Evolutionary conservation across 2,797 vertebrate species (phyloP).

Genomic region (Sebastes kiyomatsui): DNA sequence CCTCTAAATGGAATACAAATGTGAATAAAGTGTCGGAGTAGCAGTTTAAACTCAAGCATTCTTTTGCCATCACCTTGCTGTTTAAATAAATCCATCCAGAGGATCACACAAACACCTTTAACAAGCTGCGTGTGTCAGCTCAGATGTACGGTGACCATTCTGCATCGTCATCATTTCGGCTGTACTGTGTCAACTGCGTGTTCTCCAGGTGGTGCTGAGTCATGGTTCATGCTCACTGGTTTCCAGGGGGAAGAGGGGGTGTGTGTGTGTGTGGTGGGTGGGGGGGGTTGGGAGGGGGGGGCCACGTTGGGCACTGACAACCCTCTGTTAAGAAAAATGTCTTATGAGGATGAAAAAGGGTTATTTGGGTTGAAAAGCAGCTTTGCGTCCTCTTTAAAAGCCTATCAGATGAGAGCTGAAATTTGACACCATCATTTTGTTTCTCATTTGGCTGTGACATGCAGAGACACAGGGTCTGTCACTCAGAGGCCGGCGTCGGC

Average conservation of each 20-base stretch:
- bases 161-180: conserved; percentile 52
- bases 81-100: conserved; percentile 45
- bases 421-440: conserved; percentile 69
- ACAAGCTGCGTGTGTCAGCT: conserved; percentile 30
- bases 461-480: conserved; percentile 51
- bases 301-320: conserved; percentile 13
- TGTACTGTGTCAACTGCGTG: conserved; percentile 37
- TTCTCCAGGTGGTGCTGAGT: conserved; percentile 66
- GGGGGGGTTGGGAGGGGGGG: neutral
- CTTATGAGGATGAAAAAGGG: conserved; percentile 40
- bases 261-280: neutral
- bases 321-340: conserved; percentile 34
- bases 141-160: conserved; percentile 25
- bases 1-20: conserved; percentile 8
- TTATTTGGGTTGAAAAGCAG: conserved; percentile 41
- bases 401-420: conserved; percentile 50
- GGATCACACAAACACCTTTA: conserved; percentile 29
- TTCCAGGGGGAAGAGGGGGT: neutral
- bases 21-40: conserved; percentile 18
- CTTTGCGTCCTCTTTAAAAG: conserved; percentile 52
- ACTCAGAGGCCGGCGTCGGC: conserved; percentile 35
- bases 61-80: conserved; percentile 21
- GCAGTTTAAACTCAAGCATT: conserved; percentile 19
- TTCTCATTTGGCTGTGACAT: conserved; percentile 64
- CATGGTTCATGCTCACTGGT: conserved; percentile 42